Conservation (phyloP, 1,140 invertebrate genomes). For the Apocrypta bakeri region DNA sequence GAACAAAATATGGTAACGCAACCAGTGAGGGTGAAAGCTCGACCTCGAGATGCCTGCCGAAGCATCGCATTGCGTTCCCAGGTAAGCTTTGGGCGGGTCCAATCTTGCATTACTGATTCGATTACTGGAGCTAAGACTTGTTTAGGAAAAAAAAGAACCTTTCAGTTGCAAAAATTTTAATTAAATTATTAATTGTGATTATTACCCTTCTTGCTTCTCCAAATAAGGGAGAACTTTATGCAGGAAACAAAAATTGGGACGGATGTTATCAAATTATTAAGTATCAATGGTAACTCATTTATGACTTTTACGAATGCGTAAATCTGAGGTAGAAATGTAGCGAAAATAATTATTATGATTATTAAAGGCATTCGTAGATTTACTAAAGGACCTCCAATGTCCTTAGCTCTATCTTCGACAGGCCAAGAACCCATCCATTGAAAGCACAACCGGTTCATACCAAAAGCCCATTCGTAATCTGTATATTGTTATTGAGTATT, state of each 20-base stretch:
- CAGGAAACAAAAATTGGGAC: neutral
- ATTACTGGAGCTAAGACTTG: no score
- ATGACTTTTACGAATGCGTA: neutral
- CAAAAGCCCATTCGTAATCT: conserved; percentile 32
- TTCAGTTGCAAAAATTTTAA: no score
- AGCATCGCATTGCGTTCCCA: neutral
- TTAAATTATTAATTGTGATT: no score
- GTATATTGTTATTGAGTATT: no score
- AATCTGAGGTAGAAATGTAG: conserved; percentile 29
- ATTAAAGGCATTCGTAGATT: neutral
- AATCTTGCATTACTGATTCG: no score
- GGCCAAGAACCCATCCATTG: conserved; percentile 36
- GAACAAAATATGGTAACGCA: neutral
- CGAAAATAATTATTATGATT: neutral
- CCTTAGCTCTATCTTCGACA: neutral
- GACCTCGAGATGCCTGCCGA: neutral
- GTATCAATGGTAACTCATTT: neutral
- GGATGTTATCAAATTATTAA: conserved; percentile 22
- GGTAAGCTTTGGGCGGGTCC: no score
- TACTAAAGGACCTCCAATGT: neutral
- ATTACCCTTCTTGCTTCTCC: conserved; percentile 9
- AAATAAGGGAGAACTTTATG: conserved; percentile 27
- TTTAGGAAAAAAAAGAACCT: no score
- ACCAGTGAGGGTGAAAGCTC: neutral
- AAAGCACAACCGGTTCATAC: conserved; percentile 1